Base-by-base conservation (phyloP, 2,113 vertebrate genomes). In the Sebastes fasciatus region DNA sequence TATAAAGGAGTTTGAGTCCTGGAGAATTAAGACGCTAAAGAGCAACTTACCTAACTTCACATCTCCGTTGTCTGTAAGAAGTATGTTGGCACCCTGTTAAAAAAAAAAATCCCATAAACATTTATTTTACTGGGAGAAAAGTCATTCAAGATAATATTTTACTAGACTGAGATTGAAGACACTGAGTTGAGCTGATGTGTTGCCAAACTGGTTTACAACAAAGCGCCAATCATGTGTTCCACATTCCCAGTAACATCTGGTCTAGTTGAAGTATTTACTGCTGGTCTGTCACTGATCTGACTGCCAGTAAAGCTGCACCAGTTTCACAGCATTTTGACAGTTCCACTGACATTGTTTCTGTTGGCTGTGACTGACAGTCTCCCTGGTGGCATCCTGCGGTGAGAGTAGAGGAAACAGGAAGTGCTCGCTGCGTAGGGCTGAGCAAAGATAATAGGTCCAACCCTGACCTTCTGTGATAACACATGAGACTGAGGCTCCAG, bases 81-180 rank as follows among this genome's bases (percentile, higher is more conserved):
- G 96, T 91, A 99, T 99, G 95, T 99, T 99, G 81, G 98, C 98
- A 83, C 98, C 98, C 98, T 99, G 76, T 73, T 91, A 6, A 66
- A 34, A 49, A 34, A 49, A 49, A 13, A 49, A 4, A 49, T 34
- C 13, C 4, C 43, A 19, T 0, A 60, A 72, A 67, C 4, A 64
- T 42, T 23, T 43, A 9, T 71, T 75, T 83, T 52, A 66, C 43
- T 23, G 8, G 3, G 7, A 46, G 11, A 64, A 40, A 76, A 81
- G 42, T 8, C 40, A 46, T 19, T 57, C 8, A 26, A n/a, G 17
- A 16, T 49, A 1, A 45, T 13, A 23, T 49, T 52, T 79, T n/a
- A 61, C 16, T 17, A 55, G 4, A 62, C 8, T 8, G 2, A 23
- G 13, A 23, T 1, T 48, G 4, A 8, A 72, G 43, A 70, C 13